Percentiles rank a stretch among this genome's conserved stretches.
Evolutionary conservation across 2,113 vertebrate genomes (phyloP).

Genomic region (Ovis canadensis): DNA sequence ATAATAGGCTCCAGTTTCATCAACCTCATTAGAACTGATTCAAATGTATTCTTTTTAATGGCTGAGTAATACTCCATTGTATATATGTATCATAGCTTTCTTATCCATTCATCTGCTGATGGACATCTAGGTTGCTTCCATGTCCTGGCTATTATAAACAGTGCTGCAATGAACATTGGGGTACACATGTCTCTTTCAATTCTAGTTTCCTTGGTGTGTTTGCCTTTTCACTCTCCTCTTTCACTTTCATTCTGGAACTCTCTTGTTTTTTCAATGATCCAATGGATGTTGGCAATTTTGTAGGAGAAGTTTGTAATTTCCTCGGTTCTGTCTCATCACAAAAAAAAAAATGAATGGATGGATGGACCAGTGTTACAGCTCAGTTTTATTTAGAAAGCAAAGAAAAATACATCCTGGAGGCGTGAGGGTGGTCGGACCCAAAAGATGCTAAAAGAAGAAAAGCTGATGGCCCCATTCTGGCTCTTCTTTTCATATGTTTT

Average conservation of each 20-base stretch:
- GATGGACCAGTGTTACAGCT: background rate
- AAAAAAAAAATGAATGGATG: background rate
- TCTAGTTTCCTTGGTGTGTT: no score
- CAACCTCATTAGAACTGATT: no score
- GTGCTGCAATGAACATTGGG: no score
- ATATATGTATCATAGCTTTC: no score
- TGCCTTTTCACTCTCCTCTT: background rate
- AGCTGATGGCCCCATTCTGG: background rate
- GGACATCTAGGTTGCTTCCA: no score
- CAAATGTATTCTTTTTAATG: no score
- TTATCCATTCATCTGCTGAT: no score
- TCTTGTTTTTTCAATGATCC: background rate
- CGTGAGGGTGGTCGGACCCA: accelerated
- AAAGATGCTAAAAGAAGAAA: background rate
- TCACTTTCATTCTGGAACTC: background rate
- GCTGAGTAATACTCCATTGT: no score
- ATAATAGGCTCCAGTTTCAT: no score
- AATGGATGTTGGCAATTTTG: background rate
- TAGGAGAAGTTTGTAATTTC: background rate
- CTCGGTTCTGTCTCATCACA: accelerated
- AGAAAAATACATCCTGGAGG: background rate
- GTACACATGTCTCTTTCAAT: no score
- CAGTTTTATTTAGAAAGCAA: background rate
- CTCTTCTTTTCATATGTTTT: background rate
- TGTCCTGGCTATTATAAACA: no score